Evolutionary conservation across 2,113 vertebrate genomes (phyloP), one percentile per base, ranked within the genome.

Genomic region (Chaetops frenatus): DNA sequence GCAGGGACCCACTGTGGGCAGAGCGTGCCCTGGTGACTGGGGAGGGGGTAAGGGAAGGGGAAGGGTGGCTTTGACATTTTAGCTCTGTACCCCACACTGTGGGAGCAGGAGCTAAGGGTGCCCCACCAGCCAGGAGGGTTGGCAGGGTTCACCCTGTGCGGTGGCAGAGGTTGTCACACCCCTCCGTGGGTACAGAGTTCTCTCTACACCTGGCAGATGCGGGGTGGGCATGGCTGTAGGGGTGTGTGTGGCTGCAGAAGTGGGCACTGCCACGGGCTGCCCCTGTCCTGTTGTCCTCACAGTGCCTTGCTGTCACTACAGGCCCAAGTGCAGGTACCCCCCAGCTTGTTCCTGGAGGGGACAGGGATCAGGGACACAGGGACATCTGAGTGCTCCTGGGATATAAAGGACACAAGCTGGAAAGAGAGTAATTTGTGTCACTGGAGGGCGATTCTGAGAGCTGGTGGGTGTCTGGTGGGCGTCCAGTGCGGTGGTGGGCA

Each of bases 401-500:
- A 31, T 40, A 36, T 40, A 47, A 53, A 45, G 12, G 36, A 50
- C 21, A 31, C 0, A 1, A 33, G 9, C 27, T 76, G 33, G 50
- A 90, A 84, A 61, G 8, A 11, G 42, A 69, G 35, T 24, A 19
- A 38, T 82, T 47, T 71, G 18, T 5, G 24, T 14, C 19, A 14
- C 1, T 58, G 48, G 10, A 22, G 47, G 42, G n/a, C 0, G 4
- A 51, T 76, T 53, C 35, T 64, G 81, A 47, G 74, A 74, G 47
- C 35, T 1, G 3, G 22, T 5, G 15, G 5, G 12, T 51, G 25
- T 62, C 25, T 1, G 5, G 9, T 5, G 16, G 7, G 9, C 38
- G 18, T 58, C 33, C 18, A 18, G 8, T 21, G 38, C 2, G 1
- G 24, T 47, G 16, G 17, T 57, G 48, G 29, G 18, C 18, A 22